Base-by-base conservation (phyloP, 2,888 invertebrate genomes). In the Caenorhabditis afra region DNA sequence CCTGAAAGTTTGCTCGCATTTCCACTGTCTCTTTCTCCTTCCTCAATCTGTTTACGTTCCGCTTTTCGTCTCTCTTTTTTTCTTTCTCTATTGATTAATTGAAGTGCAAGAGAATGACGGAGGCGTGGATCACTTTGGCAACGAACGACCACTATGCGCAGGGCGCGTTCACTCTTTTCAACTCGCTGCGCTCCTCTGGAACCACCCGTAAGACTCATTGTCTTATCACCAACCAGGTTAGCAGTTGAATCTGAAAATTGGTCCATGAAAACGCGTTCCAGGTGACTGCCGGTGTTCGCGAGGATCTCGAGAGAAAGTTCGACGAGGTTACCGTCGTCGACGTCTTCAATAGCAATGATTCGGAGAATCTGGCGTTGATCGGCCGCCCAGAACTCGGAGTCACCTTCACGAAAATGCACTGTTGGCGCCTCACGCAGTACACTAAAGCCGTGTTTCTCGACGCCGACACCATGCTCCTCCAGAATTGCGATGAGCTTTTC, bases 371-470 rank as follows among this genome's bases (percentile, higher is more conserved):
- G 86, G 94, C 95, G 5, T 92, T 99, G 68, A 92, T 99, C 88
- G 94, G 95, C 86, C 93, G 98, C 87, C 98, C 98, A 22, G 98
- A 99, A 91, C 93, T 99, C 82, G 98, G 97, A 85, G 94, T 98
- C 90, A 99, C 98, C 83, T 97, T 99, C 92, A 99, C 99, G 83
- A 99, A 99, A 92, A 93, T 99, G 81, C 97, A 99, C 91, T 97
- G 97, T 92, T 99, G 99, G 99, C 94, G 94, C 88, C 93, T 99
- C 81, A 95, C 95, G 70, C 95, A 98, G 91, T 99, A 94, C 92
- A 94, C 94, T 84, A 99, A 98, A 93, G 96, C 96, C 91, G 97
- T 99, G 10, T 99, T 99, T 92, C 93, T 99, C 87, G 99, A 99
- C 92, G 97, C 99, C 84, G 99, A 99, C 91, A 95, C 95, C 83